phyloP scores from a whole-genome alignment of 2,797 vertebrate species.

The Hypotaenidia philippensis region DNA sequence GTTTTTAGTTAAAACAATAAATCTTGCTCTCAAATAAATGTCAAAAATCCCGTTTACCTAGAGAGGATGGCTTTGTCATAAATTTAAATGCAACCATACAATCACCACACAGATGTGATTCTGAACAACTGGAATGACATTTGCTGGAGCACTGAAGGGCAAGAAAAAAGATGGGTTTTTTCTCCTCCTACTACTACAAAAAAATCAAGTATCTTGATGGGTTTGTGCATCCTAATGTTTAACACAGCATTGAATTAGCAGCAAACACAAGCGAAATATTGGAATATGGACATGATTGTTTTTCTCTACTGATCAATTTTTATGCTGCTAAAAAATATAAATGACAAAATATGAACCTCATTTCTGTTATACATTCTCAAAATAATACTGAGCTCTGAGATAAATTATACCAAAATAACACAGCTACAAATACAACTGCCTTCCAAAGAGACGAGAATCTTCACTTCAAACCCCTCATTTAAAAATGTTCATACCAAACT shows the following conservation, averaged over 20 bases:
- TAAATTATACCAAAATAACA: background rate
- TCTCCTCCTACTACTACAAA: background rate
- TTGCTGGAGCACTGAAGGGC: background rate
- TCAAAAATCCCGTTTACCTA: background rate
- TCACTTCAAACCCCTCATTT: background rate
- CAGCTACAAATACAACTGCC: background rate
- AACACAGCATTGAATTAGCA: background rate
- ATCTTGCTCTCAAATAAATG: background rate
- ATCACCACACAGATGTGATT: background rate
- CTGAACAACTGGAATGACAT: background rate
- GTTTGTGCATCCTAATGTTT: background rate
- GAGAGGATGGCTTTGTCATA: background rate
- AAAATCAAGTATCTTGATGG: background rate
- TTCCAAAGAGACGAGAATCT: background rate
- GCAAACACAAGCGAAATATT: background rate
- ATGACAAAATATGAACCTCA: background rate
- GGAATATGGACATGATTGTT: background rate
- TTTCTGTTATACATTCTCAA: background rate
- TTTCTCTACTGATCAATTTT: background rate
- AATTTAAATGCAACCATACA: background rate
- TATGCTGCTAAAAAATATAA: background rate
- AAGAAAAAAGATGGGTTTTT: background rate
- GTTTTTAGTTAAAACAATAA: background rate
- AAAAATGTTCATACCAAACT: background rate
- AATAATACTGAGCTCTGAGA: background rate